Base-by-base conservation (phyloP, 2,797 vertebrate genomes). In the Enteromius radiatus region DNA sequence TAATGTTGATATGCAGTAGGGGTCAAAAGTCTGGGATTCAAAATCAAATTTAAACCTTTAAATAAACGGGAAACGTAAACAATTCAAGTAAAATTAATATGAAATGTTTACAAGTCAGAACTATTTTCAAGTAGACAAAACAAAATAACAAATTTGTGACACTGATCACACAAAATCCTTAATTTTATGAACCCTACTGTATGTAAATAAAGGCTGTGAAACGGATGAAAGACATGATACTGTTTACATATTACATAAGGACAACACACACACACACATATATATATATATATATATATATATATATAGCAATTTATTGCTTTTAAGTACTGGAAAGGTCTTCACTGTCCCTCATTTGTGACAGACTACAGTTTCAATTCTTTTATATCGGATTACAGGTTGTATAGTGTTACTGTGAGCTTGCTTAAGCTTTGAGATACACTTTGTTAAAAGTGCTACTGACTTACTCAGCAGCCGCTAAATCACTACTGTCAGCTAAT, bases 321-420 rank as follows among this genome's bases (percentile, higher is more conserved):
- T 43, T 70, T 78, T 65, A 23, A 59, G 54, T 11, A 54, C 79
- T 26, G 21, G 41, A 54, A 56, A 33, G 21, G 33, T 41, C 11
- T 64, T 64, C 12, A 19, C 36, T 82, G 49, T 54, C n/a, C 56
- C 76, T 71, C 23, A 64, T 63, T 71, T 76, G 64, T 82, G 71
- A 61, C 38, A 6, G 63, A 75, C 70, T 69, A 77, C 31, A 56
- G 52, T 45, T 63, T 74, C 41, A 74, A 79, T 82, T 64, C 70
- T 69, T 54, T 80, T 75, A 76, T 80, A 82, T 80, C 63, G 54
- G 68, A 69, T 79, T 78, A 76, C 80, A 76, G 76, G 77, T 82
- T 68, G 77, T 81, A 67, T 82, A 80, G 75, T 78, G 78, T 87
- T 85, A 86, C 85, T 10, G 74, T 81, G 78, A 85, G 84, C 84